A percentile compares a stretch with the other conserved stretches of the same genome.
phyloP scores from a whole-genome alignment of 2,888 invertebrate genomes.

The Eilema caniola region DNA sequence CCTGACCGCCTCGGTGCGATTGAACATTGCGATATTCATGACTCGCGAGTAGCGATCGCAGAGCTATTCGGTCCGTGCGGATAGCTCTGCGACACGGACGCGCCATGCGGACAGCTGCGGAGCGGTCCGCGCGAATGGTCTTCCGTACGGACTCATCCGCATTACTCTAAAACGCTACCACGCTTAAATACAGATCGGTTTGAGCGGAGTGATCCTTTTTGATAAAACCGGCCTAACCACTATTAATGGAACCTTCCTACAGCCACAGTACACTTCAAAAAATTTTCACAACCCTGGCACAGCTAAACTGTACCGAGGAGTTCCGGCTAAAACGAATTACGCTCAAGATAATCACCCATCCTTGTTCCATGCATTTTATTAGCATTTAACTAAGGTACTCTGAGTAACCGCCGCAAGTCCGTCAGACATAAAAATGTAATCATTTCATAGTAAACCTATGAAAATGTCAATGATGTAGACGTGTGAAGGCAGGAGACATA shows the following conservation, averaged over 20 bases:
- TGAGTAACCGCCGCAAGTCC: conserved; percentile 36
- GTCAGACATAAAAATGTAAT: conserved; percentile 49
- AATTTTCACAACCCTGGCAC: conserved; percentile 31
- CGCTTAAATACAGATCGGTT: too few relatives aligned
- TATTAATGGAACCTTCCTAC: neutral
- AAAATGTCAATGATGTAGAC: conserved; percentile 38
- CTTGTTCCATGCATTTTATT: conserved; percentile 47
- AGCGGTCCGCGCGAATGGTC: too few relatives aligned
- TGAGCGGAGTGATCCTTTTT: too few relatives aligned
- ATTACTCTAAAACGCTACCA: too few relatives aligned
- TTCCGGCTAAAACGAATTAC: conserved; percentile 51
- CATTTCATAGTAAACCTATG: conserved; percentile 45
- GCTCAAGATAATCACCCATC: conserved; percentile 47
- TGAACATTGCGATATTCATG: too few relatives aligned
- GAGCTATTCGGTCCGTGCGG: too few relatives aligned
- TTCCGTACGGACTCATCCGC: too few relatives aligned
- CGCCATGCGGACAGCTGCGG: too few relatives aligned
- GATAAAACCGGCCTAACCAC: too few relatives aligned
- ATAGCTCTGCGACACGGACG: too few relatives aligned
- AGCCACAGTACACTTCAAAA: conserved; percentile 26
- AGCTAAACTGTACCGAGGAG: conserved; percentile 34
- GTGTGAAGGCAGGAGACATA: conserved; percentile 7
- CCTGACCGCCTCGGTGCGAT: too few relatives aligned
- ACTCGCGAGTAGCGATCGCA: too few relatives aligned
- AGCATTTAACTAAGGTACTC: conserved; percentile 45